A percentile compares a stretch with the other conserved stretches of the same genome.
Conservation (phyloP, 1,140 invertebrate genomes). For the Hesperophylax magnus region DNA sequence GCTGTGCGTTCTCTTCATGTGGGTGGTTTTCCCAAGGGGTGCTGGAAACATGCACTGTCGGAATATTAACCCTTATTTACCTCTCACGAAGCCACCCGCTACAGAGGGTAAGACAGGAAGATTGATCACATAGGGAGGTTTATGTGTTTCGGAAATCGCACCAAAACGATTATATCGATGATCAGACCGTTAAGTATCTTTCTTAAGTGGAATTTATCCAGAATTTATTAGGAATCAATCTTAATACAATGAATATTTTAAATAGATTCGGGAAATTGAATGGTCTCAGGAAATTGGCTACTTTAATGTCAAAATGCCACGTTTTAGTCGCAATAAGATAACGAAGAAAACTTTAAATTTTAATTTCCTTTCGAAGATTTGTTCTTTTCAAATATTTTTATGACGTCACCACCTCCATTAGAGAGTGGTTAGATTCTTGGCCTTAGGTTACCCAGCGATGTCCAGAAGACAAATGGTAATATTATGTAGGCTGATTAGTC, state of each 20-base stretch:
- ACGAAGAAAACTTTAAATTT: background rate
- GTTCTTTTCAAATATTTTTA: no score
- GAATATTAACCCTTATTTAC: constrained; percentile 15
- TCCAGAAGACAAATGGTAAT: no score
- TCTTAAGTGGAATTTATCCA: background rate
- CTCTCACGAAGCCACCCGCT: constrained; percentile 1
- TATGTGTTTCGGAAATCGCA: background rate
- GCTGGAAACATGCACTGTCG: background rate
- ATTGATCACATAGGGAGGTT: constrained; percentile 10
- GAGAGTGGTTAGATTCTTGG: no score
- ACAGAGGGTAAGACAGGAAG: constrained; percentile 2
- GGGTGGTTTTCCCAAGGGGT: background rate
- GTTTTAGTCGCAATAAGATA: background rate
- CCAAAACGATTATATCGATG: constrained; percentile 28
- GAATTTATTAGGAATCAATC: background rate
- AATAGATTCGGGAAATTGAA: background rate
- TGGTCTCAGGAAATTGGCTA: no score
- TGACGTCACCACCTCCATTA: no score
- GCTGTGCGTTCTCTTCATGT: background rate
- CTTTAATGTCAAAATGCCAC: background rate
- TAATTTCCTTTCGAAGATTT: no score
- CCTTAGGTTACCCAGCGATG: no score
- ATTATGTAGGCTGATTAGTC: no score
- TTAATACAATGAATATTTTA: background rate
- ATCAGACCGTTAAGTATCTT: background rate